Conservation (phyloP, 2,888 invertebrate species). For the Margaritifera margaritifera region DNA sequence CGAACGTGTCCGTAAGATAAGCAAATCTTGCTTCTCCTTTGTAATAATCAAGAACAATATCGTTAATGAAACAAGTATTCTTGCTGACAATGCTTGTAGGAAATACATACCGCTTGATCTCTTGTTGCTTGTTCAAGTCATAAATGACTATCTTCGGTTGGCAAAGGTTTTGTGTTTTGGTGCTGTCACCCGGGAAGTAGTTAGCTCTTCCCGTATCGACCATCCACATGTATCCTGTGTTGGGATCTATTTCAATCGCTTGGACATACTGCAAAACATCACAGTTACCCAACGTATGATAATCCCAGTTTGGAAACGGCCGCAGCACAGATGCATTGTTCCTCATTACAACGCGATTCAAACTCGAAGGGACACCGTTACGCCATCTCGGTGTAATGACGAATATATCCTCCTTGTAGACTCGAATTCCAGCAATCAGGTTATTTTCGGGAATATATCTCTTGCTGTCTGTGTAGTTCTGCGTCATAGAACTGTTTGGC, state of each 20-base stretch:
- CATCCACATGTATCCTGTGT: slow-evolving; percentile 44
- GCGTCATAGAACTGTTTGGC: slow-evolving; percentile 16
- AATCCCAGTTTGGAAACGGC: slow-evolving; percentile 38
- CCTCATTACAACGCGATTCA: slow-evolving; percentile 22
- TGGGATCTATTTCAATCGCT: slow-evolving; percentile 47
- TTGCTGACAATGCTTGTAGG: slow-evolving; percentile 22
- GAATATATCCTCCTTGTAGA: slow-evolving; percentile 29
- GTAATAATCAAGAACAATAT: slow-evolving; percentile 45
- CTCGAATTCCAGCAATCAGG: slow-evolving; percentile 24
- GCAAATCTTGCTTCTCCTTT: slow-evolving; percentile 34
- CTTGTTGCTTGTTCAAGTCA: not conserved
- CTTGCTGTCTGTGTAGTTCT: slow-evolving; percentile 2
- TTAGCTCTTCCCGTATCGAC: slow-evolving; percentile 36
- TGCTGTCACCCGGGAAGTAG: slow-evolving; percentile 6
- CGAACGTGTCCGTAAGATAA: slow-evolving; percentile 48
- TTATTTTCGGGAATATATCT: slow-evolving; percentile 24
- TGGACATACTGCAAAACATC: slow-evolving; percentile 37
- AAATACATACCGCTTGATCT: slow-evolving; percentile 25
- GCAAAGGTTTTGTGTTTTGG: not conserved
- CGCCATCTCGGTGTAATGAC: slow-evolving; percentile 38
- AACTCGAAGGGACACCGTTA: slow-evolving; percentile 35
- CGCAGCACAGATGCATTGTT: slow-evolving; percentile 20
- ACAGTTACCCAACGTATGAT: slow-evolving; percentile 31
- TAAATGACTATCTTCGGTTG: not conserved
- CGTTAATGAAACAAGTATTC: slow-evolving; percentile 42